A percentile compares a stretch with the other conserved stretches of the same genome.
Conservation (phyloP, 2,888 invertebrate genomes). For the Glyphotaelius pellucidus region DNA sequence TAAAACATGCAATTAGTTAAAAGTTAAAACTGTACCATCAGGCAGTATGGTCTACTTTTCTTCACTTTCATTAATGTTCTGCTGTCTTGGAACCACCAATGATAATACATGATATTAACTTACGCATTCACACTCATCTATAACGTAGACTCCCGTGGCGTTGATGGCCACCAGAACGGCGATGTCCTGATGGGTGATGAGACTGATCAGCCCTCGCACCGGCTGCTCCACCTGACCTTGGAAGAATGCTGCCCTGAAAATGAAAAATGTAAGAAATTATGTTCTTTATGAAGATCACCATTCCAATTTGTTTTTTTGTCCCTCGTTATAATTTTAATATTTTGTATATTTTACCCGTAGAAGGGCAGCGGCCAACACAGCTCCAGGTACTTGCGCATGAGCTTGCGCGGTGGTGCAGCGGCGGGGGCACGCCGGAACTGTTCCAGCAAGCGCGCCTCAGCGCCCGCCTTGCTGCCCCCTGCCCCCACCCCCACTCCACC, state of each 20-base stretch:
- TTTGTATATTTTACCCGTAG: slow-evolving; percentile 85
- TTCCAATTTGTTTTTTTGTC: too few relatives aligned
- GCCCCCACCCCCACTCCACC: slow-evolving; percentile 80
- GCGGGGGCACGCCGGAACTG: slow-evolving; percentile 92
- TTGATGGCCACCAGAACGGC: slow-evolving; percentile 94
- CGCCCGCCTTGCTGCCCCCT: slow-evolving; percentile 85
- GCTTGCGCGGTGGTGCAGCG: slow-evolving; percentile 87
- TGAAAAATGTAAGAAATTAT: background rate
- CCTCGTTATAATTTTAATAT: too few relatives aligned
- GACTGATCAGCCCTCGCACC: slow-evolving; percentile 88
- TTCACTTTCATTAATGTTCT: too few relatives aligned
- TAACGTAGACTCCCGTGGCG: slow-evolving; percentile 88
- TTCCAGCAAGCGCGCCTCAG: slow-evolving; percentile 90
- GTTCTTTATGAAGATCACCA: too few relatives aligned
- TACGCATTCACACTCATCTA: slow-evolving; percentile 90
- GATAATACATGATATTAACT: slow-evolving; percentile 70
- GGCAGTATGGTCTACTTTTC: too few relatives aligned
- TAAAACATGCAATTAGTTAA: too few relatives aligned
- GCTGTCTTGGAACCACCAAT: too few relatives aligned
- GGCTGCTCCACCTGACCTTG: slow-evolving; percentile 97
- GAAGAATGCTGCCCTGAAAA: slow-evolving; percentile 91
- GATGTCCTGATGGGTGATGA: slow-evolving; percentile 91
- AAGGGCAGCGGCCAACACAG: slow-evolving; percentile 94
- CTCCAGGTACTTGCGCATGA: slow-evolving; percentile 92
- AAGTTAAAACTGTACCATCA: too few relatives aligned